Percentiles rank a stretch among this genome's conserved stretches.
phyloP scores from a whole-genome alignment of 2,888 invertebrate genomes.

The Rhimphoctona megacephalus region DNA sequence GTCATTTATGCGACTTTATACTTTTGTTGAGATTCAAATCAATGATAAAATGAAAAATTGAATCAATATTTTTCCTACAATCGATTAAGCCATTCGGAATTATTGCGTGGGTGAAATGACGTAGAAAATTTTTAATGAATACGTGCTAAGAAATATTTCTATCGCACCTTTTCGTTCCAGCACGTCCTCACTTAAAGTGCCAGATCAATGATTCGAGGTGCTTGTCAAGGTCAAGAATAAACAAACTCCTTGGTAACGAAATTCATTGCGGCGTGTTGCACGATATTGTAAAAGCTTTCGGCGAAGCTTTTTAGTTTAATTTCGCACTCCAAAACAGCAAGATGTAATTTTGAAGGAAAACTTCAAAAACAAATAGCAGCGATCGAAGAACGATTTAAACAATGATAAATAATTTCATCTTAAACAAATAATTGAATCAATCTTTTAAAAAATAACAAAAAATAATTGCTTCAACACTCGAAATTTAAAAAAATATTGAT shows the following conservation, averaged over 20 bases:
- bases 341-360: slow-evolving; percentile 47
- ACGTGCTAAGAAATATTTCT: slow-evolving; percentile 32
- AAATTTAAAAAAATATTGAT: not conserved
- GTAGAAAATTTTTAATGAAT: slow-evolving; percentile 9
- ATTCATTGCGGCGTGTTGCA: slow-evolving; percentile 61
- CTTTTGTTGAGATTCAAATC: not conserved
- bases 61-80: not conserved
- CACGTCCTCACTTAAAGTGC: slow-evolving; percentile 40
- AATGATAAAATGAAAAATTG: not conserved
- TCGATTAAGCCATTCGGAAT: not conserved
- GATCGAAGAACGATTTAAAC: not conserved
- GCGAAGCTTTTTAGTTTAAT: slow-evolving; percentile 36
- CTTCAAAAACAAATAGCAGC: slow-evolving; percentile 5
- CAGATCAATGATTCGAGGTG: slow-evolving; percentile 68
- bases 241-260: slow-evolving; percentile 69
- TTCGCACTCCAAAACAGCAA: slow-evolving; percentile 46
- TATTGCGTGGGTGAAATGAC: slow-evolving; percentile 19
- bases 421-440: not conserved
- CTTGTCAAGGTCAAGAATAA: slow-evolving; percentile 69
- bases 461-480: not conserved
- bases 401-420: not conserved
- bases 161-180: slow-evolving; percentile 32
- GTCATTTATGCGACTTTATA: not conserved
- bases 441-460: not conserved
- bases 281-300: slow-evolving; percentile 24